Evolutionary conservation across 92 coral and sea anemone genomes (phyloP).

Genomic region (Nematostella vectensis): DNA sequence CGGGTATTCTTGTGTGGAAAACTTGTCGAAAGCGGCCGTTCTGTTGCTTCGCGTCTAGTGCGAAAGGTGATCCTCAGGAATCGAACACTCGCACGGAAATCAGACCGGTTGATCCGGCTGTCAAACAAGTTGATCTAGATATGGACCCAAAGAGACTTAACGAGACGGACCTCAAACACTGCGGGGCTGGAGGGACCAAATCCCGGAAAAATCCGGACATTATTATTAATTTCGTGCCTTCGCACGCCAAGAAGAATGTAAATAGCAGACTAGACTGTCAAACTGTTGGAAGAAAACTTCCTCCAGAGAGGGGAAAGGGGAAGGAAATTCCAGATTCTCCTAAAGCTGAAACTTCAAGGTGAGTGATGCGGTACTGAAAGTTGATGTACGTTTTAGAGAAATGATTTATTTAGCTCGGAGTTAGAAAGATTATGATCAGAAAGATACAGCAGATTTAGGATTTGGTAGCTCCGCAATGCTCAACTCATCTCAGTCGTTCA

Average conservation of each 20-base stretch:
- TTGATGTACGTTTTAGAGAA: too few relatives aligned
- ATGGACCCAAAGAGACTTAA: constrained; percentile 3
- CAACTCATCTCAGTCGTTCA: too few relatives aligned
- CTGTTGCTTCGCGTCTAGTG: constrained; percentile 7
- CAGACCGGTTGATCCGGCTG: constrained; percentile 12
- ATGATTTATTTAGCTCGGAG: too few relatives aligned
- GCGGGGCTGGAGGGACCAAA: constrained; percentile 33
- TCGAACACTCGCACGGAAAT: constrained; percentile 24
- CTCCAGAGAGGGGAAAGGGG: neutral
- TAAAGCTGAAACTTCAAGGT: too few relatives aligned
- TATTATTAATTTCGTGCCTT: constrained; percentile 51
- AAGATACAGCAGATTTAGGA: too few relatives aligned
- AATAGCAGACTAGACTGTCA: constrained; percentile 31
- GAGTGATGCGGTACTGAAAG: too few relatives aligned
- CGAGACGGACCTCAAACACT: constrained; percentile 19
- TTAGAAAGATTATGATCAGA: too few relatives aligned
- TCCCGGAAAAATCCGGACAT: constrained; percentile 50
- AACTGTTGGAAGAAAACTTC: constrained; percentile 4
- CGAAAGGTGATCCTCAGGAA: constrained; percentile 21
- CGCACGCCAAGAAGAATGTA: constrained; percentile 38
- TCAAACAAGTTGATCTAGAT: constrained; percentile 1
- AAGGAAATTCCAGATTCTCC: neutral
- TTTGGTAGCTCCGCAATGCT: too few relatives aligned
- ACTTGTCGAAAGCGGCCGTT: constrained; percentile 35
- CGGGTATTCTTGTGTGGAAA: constrained; percentile 58